Base-by-base conservation (phyloP, 2,113 vertebrate species). In the Gila orcuttii region DNA sequence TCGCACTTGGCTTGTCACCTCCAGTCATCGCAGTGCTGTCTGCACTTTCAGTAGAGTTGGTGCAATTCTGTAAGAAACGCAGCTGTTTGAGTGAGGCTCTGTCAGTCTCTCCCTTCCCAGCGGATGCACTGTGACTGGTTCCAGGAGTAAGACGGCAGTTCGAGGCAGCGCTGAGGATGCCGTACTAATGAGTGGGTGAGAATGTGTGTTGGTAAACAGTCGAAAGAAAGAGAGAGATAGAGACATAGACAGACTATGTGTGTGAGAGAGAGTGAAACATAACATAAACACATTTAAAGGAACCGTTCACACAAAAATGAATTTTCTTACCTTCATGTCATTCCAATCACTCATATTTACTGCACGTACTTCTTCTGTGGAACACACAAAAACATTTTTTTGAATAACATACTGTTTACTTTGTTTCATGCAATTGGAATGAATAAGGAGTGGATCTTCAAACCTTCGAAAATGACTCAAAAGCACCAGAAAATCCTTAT, bases 1-100 rank as follows among this genome's bases (percentile, higher is more conserved):
- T 78, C 23, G 85, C 75, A 81, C 82, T 78, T 78, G 73, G 42
- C 85, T 87, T 82, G 55, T 85, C 83, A 89, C 78, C 52, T 78
- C 36, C 66, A 86, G 79, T 84, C 77, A 85, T 86, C 59, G 47
- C 47, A 12, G 21, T 66, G 82, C 76, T 73, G 85, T 68, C 85
- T 85, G 83, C 75, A 78, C 79, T 82, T 76, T 57, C 31, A 77
- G 83, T 85, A n/a, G 55, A 79, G 64, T 64, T 60, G 39, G 23
- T 50, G 71, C 73, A 62, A 73, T 88, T 77, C 78, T 86, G 62
- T 74, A 84, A 84, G 80, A 45, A 79, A 79, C 33, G 66, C 81
- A 73, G 81, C 66, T n/a, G 47, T 83, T 55, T 83, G 81, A 83
- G 45, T 83, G 81, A 83, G 33, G 31, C 81, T 83, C 68, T 55